A percentile compares a stretch with the other conserved stretches of the same genome.
Conservation (phyloP, 2,888 invertebrate genomes). For the Sphecodes monilicornis region DNA sequence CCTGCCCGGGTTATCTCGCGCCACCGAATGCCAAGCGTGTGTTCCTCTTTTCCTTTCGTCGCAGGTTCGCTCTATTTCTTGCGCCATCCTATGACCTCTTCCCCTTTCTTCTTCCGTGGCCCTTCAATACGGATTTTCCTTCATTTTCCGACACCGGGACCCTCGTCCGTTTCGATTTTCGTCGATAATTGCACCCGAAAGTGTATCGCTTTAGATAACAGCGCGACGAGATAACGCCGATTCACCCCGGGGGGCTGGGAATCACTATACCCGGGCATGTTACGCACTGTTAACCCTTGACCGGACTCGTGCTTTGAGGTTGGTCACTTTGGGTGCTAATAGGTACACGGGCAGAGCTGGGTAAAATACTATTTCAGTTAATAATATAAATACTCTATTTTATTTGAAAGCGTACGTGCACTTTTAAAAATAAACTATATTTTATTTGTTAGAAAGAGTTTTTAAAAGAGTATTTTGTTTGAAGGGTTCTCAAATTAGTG, state of each 20-base stretch:
- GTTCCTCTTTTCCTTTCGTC: constrained; percentile 35
- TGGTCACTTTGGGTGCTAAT: neutral
- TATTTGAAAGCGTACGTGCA: too few relatives aligned
- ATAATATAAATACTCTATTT: too few relatives aligned
- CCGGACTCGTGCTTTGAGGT: neutral
- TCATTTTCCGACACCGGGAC: neutral
- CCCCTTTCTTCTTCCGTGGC: neutral
- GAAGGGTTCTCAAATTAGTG: too few relatives aligned
- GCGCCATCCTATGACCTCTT: neutral
- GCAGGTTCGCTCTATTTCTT: constrained; percentile 12
- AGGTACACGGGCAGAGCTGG: too few relatives aligned
- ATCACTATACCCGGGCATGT: neutral
- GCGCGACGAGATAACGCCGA: neutral
- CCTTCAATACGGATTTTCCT: neutral
- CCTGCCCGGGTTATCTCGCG: constrained; percentile 44
- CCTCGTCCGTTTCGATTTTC: too few relatives aligned
- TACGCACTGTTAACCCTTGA: neutral
- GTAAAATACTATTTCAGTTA: too few relatives aligned
- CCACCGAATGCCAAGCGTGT: neutral
- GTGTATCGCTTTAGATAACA: neutral
- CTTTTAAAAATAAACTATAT: too few relatives aligned
- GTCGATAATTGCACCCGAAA: neutral
- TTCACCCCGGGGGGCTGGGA: neutral
- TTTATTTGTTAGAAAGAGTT: too few relatives aligned
- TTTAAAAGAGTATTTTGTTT: too few relatives aligned